Evolutionary conservation across 2,888 invertebrate genomes (phyloP), one percentile per base, ranked within the genome.

Genomic region (Orchestes rusci): DNA sequence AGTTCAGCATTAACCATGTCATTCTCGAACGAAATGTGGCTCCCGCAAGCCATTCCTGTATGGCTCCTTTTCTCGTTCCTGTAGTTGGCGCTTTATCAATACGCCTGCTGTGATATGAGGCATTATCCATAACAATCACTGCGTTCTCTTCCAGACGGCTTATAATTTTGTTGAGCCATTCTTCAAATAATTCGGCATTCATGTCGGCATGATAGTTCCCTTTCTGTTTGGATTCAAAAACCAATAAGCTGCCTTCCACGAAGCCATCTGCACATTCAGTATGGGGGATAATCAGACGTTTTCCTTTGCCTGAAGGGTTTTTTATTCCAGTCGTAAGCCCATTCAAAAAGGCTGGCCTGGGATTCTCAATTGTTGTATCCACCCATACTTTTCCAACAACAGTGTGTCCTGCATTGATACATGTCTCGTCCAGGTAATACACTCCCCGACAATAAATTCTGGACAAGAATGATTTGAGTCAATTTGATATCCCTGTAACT

Each of bases 61-160:
- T 40, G 18, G 7, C 30, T 12, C 20, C 28, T 31, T 45, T 45
- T 30, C n/a, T 40, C 35, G 23, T 35, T 23, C 37, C 13, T 12
- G 31, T 28, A 4, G 4, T 46, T 13, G 38, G 41, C 8, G 16
- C 32, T 46, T 41, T 36, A 3, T 36, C 23, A 17, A 39, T 5
- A 20, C 30, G 10, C 16, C 34, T 29, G 13, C 31, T 46, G 15
- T 40, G 41, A 16, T 40, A 45, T 7, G 45, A 18, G 18, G 45
- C 45, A 41, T 39, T 44, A 34, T 44, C 44, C 18, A 39, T 13
- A 20, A 45, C 28, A 38, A 38, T 38, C 10, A 43, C 4, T 23
- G 38, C 13, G 17, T 23, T 16, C 10, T 33, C 17, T 3, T 12
- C n/a, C 10, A 39, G 15, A 27, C 40, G 32, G 16, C n/a, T 10